Conservation (phyloP, 2,888 invertebrate genomes). For the Linnaemya tessellans region DNA sequence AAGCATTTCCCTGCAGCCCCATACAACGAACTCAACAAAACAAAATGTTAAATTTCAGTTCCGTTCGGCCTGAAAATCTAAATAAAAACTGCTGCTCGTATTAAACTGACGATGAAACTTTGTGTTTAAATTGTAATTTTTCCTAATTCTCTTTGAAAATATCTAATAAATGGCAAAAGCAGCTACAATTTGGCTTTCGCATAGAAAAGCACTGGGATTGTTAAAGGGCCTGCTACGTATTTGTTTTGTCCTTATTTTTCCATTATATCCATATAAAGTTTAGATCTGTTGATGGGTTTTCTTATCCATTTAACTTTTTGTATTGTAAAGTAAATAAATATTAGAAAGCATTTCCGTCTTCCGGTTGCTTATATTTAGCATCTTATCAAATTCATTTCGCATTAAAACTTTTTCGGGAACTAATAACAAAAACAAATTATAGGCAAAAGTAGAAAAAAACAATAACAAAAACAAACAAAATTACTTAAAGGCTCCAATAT, state of each 20-base stretch:
- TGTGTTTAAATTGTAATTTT: slow-evolving; percentile 1
- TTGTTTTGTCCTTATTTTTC: slow-evolving; percentile 5
- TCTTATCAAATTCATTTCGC: slow-evolving; percentile 41
- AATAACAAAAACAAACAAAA: not conserved
- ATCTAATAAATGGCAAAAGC: slow-evolving; percentile 33
- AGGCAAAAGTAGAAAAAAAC: not conserved
- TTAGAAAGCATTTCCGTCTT: slow-evolving; percentile 48
- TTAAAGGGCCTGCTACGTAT: not conserved
- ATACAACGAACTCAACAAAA: not conserved
- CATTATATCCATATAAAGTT: slow-evolving; percentile 34
- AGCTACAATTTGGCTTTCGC: slow-evolving; percentile 21
- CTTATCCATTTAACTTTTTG: not conserved
- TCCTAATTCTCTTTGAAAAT: slow-evolving; percentile 5
- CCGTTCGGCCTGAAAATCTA: slow-evolving; percentile 32
- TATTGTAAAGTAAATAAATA: slow-evolving; percentile 25
- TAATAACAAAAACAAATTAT: not conserved
- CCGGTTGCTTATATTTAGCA: slow-evolving; percentile 40
- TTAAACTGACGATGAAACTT: slow-evolving; percentile 33
- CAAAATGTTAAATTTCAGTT: slow-evolving; percentile 45
- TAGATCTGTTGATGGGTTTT: slow-evolving; percentile 16
- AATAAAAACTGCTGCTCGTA: slow-evolving; percentile 29
- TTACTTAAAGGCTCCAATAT: not conserved
- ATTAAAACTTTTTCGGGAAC: slow-evolving; percentile 34
- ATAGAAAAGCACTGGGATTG: not conserved
- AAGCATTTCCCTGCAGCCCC: not conserved